Conservation (phyloP, 2,797 vertebrate genomes). For the Microctenopoma lineatum region DNA sequence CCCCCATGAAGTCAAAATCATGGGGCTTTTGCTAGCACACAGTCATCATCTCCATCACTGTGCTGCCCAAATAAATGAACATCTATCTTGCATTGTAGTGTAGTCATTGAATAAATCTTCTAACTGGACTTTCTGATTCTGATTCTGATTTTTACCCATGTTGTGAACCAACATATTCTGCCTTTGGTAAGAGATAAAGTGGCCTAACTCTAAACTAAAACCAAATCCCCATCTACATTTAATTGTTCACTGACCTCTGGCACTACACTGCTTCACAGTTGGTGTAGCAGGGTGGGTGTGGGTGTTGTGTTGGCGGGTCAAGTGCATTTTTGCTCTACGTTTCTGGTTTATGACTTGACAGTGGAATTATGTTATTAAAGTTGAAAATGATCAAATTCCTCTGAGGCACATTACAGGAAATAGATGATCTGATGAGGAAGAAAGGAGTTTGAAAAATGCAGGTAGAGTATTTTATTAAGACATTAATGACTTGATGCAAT, state of each 20-base stretch:
- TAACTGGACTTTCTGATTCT: not conserved
- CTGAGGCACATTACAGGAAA: conserved; percentile 14
- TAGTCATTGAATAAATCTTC: not conserved
- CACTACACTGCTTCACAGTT: not conserved
- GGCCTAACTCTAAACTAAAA: not conserved
- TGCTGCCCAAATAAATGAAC: not conserved
- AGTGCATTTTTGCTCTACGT: conserved; percentile 19
- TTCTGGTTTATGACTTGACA: conserved; percentile 5
- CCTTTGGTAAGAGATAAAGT: not conserved
- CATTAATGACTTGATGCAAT: conserved; percentile 54
- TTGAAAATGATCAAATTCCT: conserved; percentile 19
- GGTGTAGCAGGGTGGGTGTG: conserved; percentile 8
- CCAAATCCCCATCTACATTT: not conserved
- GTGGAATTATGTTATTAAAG: conserved; percentile 23
- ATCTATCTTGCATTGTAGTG: not conserved
- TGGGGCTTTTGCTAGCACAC: not conserved
- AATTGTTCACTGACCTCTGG: not conserved
- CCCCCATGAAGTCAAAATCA: not conserved
- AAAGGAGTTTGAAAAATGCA: conserved; percentile 20
- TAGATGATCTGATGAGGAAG: conserved; percentile 14
- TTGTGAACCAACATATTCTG: not conserved
- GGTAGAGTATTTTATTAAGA: conserved; percentile 34
- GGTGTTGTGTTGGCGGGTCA: conserved; percentile 8
- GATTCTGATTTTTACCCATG: not conserved
- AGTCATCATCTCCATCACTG: not conserved